Conservation (phyloP, 35 echinoderm and acorn worm species). For the Ptychodera flava region DNA sequence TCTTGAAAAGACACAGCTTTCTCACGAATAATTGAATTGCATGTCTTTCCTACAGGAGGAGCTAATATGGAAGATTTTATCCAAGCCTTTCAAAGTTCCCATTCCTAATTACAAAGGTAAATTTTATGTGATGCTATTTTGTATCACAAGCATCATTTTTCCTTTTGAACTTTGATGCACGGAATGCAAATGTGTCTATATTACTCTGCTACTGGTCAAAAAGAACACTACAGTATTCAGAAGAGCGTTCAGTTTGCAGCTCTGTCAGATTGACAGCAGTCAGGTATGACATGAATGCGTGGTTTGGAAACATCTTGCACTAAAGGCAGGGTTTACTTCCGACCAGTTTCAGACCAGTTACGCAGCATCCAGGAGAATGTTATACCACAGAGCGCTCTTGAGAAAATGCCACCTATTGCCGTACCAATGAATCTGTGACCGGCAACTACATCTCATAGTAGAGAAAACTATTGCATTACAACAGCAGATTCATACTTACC, state of each 20-base stretch:
- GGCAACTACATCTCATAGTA: no score
- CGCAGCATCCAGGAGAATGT: no score
- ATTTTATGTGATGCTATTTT: not conserved
- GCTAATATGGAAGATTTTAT: conserved; percentile 57
- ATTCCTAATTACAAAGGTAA: conserved; percentile 84
- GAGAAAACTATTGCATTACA: no score
- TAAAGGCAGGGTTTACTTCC: no score
- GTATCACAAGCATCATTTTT: not conserved
- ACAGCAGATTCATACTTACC: no score
- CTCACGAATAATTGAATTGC: no score
- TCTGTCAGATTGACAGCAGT: not conserved
- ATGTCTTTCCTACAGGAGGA: conserved; percentile 47
- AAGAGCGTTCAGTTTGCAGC: not conserved
- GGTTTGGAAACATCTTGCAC: no score
- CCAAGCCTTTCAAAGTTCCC: conserved; percentile 70
- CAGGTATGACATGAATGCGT: not conserved
- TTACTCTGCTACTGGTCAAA: not conserved
- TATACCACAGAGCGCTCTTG: no score
- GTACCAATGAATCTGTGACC: no score
- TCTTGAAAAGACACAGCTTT: no score
- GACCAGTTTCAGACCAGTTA: no score
- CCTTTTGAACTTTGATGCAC: not conserved
- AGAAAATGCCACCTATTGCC: no score
- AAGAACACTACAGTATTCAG: not conserved
- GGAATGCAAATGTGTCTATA: not conserved